These are phyloP conservation scores for Mormyrus lacerda DNA, from an alignment of 2,113 vertebrate species.

Conservation along the genomic window DNA sequence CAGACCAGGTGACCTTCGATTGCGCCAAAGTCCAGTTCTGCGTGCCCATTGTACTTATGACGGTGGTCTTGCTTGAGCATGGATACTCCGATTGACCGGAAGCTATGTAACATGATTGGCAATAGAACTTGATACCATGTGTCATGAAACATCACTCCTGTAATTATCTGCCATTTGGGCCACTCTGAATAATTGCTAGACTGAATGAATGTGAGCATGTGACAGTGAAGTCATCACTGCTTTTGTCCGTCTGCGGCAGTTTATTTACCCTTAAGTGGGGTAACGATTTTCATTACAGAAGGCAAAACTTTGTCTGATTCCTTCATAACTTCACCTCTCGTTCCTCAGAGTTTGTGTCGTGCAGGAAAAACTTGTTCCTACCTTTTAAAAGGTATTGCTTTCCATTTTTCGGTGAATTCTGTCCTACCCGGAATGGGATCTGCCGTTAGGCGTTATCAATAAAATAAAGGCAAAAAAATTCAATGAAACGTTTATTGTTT, in stretches of 20 bases:
- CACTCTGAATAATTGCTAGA: background rate
- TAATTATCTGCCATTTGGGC: background rate
- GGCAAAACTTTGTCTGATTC: background rate
- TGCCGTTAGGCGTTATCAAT: background rate
- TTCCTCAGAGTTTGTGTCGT: background rate
- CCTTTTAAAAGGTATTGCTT: background rate
- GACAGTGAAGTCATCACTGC: background rate
- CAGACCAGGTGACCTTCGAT: background rate
- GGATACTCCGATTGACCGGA: background rate
- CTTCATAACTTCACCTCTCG: background rate
- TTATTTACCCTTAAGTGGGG: background rate
- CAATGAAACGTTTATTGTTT: slow-evolving; percentile 50
- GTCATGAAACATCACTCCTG: background rate
- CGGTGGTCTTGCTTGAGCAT: background rate
- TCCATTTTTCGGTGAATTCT: background rate
- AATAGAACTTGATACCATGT: background rate
- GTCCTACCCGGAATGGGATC: background rate
- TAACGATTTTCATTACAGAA: background rate
- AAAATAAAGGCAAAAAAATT: background rate
- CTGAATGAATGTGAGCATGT: background rate
- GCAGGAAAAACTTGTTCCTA: background rate
- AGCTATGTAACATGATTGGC: background rate
- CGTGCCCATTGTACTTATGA: background rate
- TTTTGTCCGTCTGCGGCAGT: background rate
- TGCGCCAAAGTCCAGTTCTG: background rate